phyloP scores from a whole-genome alignment of 2,888 invertebrate species.

The Trisateles emortualis region DNA sequence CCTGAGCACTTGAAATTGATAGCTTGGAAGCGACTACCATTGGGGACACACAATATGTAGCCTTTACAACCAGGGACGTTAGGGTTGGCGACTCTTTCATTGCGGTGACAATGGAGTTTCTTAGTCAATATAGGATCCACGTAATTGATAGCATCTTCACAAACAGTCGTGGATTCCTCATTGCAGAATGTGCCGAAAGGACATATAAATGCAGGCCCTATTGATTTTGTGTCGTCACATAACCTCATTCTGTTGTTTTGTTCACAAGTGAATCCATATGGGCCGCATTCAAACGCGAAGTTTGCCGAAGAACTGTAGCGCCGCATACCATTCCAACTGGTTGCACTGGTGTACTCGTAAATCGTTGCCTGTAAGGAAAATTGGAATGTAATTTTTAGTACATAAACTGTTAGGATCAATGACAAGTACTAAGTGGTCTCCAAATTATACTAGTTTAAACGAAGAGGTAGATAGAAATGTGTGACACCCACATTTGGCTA shows the following conservation, averaged over 20 bases:
- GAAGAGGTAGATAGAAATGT: no score
- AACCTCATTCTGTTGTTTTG: constrained; percentile 65
- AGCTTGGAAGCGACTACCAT: constrained; percentile 77
- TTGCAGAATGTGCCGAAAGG: constrained; percentile 76
- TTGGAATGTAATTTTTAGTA: neutral
- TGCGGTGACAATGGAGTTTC: constrained; percentile 67
- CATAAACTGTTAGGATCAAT: no score
- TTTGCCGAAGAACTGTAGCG: constrained; percentile 12
- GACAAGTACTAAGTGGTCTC: no score
- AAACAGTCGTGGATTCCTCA: constrained; percentile 77
- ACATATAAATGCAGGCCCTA: constrained; percentile 75
- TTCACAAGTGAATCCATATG: constrained; percentile 77
- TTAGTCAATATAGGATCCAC: constrained; percentile 69
- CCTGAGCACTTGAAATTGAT: constrained; percentile 81
- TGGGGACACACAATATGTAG: constrained; percentile 79
- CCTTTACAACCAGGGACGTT: constrained; percentile 79
- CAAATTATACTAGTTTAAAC: no score
- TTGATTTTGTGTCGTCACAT: constrained; percentile 68
- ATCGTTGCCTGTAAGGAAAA: constrained; percentile 47
- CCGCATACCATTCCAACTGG: constrained; percentile 39
- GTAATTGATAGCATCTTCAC: constrained; percentile 70
- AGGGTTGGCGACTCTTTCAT: constrained; percentile 78
- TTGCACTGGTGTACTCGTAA: constrained; percentile 20
- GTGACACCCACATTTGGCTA: no score
- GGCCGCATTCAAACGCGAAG: constrained; percentile 68